Conservation (phyloP, 1,140 invertebrate genomes). For the Gryllus bimaculatus region DNA sequence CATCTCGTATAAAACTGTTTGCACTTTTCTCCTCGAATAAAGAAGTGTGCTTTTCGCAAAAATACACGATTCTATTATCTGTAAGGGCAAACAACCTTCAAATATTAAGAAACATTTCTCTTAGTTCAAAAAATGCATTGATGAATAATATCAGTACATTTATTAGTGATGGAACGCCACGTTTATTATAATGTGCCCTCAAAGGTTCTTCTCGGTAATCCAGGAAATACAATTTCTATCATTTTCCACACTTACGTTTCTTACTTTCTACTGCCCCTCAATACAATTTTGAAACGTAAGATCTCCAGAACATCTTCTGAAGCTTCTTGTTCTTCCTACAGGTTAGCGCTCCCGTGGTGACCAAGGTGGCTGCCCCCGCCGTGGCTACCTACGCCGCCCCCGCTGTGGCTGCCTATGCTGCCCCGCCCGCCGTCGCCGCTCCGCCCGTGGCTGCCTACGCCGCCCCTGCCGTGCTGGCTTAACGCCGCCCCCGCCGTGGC, state of each 20-base stretch:
- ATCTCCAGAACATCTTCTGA: background rate
- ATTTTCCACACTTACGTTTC: background rate
- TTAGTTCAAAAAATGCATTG: background rate
- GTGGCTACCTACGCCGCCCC: background rate
- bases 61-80: background rate
- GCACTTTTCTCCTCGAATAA: background rate
- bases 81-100: background rate
- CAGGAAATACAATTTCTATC: no score
- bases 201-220: no score
- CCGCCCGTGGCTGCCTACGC: conserved; percentile 35
- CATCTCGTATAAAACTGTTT: background rate
- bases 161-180: background rate
- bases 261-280: background rate
- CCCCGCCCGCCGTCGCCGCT: conserved; percentile 32
- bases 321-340: background rate
- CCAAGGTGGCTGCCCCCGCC: conserved; percentile 26
- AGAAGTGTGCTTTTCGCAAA: background rate
- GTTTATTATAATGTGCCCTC: no score
- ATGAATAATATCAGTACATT: background rate
- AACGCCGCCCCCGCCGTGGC: background rate
- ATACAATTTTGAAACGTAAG: background rate
- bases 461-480: conserved; percentile 28
- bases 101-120: background rate
- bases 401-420: conserved; percentile 17
- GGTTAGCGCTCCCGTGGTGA: conserved; percentile 23